Percentiles rank a stretch among this genome's conserved stretches.
phyloP scores from a whole-genome alignment of 23 tunicate genomes.

The Styela clava region DNA sequence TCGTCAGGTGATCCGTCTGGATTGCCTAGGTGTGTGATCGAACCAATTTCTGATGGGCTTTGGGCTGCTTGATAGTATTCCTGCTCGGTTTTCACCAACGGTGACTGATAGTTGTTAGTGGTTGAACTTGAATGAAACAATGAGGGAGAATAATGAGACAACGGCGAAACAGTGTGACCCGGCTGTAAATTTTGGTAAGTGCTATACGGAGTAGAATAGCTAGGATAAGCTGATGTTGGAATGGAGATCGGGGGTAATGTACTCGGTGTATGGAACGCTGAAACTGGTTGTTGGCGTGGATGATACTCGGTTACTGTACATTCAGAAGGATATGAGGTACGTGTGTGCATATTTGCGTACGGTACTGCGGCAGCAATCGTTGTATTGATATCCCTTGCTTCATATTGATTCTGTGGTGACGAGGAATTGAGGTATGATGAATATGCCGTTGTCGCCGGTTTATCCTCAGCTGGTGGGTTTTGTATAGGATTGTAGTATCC shows the following conservation, averaged over 20 bases:
- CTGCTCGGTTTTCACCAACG: background rate
- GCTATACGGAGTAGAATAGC: background rate
- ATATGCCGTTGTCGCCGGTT: background rate
- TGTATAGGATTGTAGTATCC: background rate
- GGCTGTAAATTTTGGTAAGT: background rate
- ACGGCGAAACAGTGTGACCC: background rate
- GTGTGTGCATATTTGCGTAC: background rate
- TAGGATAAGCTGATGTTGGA: background rate
- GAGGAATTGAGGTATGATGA: background rate
- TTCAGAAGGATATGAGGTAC: background rate
- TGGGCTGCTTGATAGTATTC: background rate
- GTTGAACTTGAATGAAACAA: background rate
- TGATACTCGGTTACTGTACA: background rate
- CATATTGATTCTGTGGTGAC: background rate
- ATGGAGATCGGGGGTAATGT: conserved; percentile 18
- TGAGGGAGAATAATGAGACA: background rate
- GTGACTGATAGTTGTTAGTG: background rate
- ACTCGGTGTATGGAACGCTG: conserved; percentile 11
- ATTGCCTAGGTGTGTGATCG: background rate
- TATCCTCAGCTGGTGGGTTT: background rate
- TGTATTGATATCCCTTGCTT: background rate
- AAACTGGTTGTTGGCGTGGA: conserved; percentile 17
- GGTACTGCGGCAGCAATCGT: background rate
- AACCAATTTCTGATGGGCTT: background rate
- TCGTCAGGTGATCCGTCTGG: background rate